phyloP scores from a whole-genome alignment of 2,113 vertebrate genomes.

The Eulemur macaco region DNA sequence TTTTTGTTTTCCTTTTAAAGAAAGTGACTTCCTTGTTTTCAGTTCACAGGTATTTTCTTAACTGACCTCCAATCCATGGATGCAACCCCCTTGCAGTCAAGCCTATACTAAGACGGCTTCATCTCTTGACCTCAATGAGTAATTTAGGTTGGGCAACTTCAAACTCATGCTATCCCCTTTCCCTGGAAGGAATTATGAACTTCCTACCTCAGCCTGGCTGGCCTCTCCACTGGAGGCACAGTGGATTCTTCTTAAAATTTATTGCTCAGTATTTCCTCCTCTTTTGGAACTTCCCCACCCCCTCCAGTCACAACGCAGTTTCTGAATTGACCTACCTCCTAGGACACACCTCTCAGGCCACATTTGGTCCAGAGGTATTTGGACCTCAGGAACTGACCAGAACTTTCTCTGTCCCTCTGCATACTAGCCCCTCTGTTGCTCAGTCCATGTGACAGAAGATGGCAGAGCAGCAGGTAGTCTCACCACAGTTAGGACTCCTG shows the following conservation, averaged over 20 bases:
- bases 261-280: neutral
- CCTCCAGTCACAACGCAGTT: neutral
- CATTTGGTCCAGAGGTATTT: too few species aligned
- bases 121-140: neutral
- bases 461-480: neutral
- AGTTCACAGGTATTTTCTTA: neutral
- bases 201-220: neutral
- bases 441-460: neutral
- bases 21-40: neutral
- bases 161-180: neutral
- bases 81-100: neutral
- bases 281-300: neutral
- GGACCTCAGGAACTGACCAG: neutral
- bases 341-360: neutral
- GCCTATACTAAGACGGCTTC: neutral
- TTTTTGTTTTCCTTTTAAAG: conserved; percentile 11
- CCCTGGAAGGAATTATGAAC: neutral
- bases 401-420: neutral
- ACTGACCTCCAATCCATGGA: neutral
- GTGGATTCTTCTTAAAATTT: neutral
- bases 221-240: neutral
- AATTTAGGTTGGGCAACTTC: neutral
- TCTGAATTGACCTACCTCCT: neutral
- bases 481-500: neutral
- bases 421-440: neutral